Base-by-base conservation (phyloP, 2,797 vertebrate species). In the Rhinophrynus dorsalis region DNA sequence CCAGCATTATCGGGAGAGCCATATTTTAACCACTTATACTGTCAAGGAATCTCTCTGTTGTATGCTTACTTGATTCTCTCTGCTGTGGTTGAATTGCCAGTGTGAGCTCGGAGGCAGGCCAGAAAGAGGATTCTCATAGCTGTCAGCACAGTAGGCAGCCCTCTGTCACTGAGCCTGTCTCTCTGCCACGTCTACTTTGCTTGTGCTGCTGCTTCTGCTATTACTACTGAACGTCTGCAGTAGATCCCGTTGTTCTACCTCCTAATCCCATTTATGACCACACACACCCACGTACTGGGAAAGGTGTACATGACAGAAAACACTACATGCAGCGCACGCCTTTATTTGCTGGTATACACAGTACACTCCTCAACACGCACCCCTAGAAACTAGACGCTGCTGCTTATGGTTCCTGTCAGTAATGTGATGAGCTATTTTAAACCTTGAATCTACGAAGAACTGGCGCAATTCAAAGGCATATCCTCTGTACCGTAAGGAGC, bases 81-180 rank as follows among this genome's bases (percentile, higher is more conserved):
- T 2, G 95, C 96, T 20, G 96, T 98, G 13, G 95, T 94, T 42
- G 89, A 86, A 79, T 98, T 98, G 65, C 96, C 96, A 0, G 95
- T 96, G 78, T 87, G 87, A 7, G 91, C 90, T 73, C 90, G 90
- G 5, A 96, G 90, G 12, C 86, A 84, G 6, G 94, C 94, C 60
- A 98, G 68, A 67, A 98, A 85, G 3, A 98, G 90, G 78, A 98
- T 74, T 80, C 85, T 92, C 96, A 97, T 97, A 2, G 77, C 82
- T 67, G 50, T 1, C 50, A 37, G 48, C 51, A 73, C 48, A 8
- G 11, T 4, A 13, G 21, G 26, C 1, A 30, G 29, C 7, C 17
- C 23, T 38, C 8, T n/a, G 52, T 56, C 38, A 17, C 64, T 27
- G 29, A n/a, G 23, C 52, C 47, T 12, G 26, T n/a, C 18, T n/a